Percentiles rank a stretch among this genome's conserved stretches.
Conservation (phyloP, 1,140 invertebrate species). For the Holcopasites calliopsidis region DNA sequence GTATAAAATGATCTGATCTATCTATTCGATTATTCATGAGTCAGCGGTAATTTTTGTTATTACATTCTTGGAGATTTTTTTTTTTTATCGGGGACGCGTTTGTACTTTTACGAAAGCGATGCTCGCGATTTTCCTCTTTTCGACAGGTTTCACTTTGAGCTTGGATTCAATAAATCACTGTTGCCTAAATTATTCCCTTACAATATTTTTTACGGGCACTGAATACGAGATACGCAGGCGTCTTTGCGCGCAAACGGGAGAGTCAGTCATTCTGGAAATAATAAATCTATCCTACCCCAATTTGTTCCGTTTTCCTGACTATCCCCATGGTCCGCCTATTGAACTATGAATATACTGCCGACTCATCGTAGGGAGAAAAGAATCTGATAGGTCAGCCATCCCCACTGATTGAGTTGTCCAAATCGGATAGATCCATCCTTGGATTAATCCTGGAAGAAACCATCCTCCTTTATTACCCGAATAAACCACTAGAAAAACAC, state of each 20-base stretch:
- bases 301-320: not conserved
- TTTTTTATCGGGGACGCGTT: no score
- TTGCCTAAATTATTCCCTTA: no score
- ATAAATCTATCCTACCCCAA: not conserved
- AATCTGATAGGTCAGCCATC: not conserved
- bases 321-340: not conserved
- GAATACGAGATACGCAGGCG: not conserved
- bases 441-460: not conserved
- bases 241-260: not conserved
- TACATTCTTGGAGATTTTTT: not conserved
- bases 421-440: not conserved
- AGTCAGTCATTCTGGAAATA: not conserved
- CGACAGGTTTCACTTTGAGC: no score
- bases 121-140: no score
- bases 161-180: no score
- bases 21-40: not conserved
- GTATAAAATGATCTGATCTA: constrained; percentile 77
- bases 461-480: not conserved
- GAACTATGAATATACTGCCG: not conserved
- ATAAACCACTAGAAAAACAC: not conserved
- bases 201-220: no score
- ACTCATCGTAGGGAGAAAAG: not conserved
- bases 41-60: not conserved
- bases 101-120: no score
- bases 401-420: not conserved